phyloP scores from a whole-genome alignment of 2,888 invertebrate genomes.

The Drosophila borborema region DNA sequence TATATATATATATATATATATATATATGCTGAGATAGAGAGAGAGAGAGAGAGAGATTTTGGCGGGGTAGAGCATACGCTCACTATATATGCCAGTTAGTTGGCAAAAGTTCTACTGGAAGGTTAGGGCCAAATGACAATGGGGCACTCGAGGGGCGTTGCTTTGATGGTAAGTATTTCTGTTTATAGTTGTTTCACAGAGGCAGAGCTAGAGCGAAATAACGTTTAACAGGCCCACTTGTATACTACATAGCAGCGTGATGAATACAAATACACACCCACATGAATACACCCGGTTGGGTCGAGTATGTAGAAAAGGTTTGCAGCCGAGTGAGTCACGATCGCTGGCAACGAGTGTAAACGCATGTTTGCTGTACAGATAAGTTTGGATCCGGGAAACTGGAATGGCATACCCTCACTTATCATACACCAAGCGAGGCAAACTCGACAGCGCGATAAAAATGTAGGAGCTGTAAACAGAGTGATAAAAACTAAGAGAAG shows the following conservation, averaged over 20 bases:
- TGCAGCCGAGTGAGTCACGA: slow-evolving; percentile 23
- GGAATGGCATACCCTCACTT: not conserved
- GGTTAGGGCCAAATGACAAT: slow-evolving; percentile 35
- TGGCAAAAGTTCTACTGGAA: slow-evolving; percentile 32
- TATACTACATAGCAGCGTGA: not conserved
- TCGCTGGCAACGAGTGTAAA: slow-evolving; percentile 7
- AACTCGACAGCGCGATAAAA: slow-evolving; percentile 14
- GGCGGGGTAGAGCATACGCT: not conserved
- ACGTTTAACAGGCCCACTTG: slow-evolving; percentile 7
- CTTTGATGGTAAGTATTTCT: slow-evolving; percentile 63
- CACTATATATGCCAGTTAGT: slow-evolving; percentile 35
- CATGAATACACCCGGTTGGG: not conserved
- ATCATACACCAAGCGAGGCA: not conserved
- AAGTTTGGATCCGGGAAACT: slow-evolving; percentile 13
- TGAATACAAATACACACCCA: not conserved
- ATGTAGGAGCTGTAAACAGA: slow-evolving; percentile 1
- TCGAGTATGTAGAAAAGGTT: not conserved
- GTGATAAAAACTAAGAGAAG: not conserved
- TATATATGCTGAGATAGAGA: not conserved
- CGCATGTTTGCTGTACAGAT: slow-evolving; percentile 15
- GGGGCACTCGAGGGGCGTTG: slow-evolving; percentile 66
- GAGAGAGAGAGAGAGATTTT: not conserved
- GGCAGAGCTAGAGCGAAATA: not conserved
- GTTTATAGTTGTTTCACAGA: slow-evolving; percentile 36
- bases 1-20: not conserved